These are phyloP conservation scores for Marmota monax DNA, from an alignment of 2,113 vertebrate genomes.

Conservation along the genomic window DNA sequence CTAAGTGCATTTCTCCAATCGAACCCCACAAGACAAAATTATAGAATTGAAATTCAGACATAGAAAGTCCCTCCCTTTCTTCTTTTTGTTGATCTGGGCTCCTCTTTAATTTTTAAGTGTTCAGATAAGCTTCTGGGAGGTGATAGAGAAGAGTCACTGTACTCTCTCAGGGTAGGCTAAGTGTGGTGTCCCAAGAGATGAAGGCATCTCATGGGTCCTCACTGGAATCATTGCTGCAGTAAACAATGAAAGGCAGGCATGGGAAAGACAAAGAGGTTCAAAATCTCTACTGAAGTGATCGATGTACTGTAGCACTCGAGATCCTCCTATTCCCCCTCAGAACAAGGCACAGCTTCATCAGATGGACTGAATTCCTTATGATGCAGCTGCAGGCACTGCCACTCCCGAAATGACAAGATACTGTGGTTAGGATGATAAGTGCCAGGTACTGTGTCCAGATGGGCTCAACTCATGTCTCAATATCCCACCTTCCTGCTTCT, in stretches of 20 bases:
- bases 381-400: not conserved
- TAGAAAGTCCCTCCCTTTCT: accelerated
- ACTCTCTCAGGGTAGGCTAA: not conserved
- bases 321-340: not conserved
- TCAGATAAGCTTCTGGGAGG: not conserved
- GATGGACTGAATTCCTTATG: not conserved
- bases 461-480: not conserved
- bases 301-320: accelerated
- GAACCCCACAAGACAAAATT: not conserved
- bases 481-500: accelerated
- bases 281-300: not conserved
- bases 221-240: not conserved
- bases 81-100: too few relatives aligned
- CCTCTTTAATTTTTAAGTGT: not conserved
- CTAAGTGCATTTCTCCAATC: not conserved
- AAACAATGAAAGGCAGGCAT: not conserved
- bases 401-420: not conserved
- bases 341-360: not conserved
- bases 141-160: not conserved
- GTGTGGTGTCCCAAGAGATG: not conserved
- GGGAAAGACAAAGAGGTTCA: too few relatives aligned
- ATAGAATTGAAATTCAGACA: not conserved
- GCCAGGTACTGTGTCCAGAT: too few relatives aligned
- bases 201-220: not conserved
- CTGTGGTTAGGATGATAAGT: not conserved